phyloP scores from a whole-genome alignment of 2,113 vertebrate species.

The Apodemus speciosus region DNA sequence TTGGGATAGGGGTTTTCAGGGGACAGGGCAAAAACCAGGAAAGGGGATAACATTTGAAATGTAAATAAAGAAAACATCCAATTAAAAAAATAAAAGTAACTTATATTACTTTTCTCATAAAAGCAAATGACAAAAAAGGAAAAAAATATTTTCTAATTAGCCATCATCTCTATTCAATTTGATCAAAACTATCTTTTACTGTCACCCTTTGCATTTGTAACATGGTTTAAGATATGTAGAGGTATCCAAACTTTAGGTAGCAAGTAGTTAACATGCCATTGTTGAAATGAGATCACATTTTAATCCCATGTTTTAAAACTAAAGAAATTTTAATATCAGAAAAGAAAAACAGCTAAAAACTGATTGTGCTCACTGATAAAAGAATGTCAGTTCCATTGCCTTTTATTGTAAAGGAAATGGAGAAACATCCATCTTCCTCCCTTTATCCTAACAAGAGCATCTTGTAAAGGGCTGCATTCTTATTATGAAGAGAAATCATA shows the following conservation, averaged over 20 bases:
- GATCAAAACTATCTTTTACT: background rate
- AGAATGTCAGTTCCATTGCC: background rate
- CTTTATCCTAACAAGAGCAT: background rate
- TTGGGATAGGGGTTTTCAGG: too few species aligned
- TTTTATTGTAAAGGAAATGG: background rate
- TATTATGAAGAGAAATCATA: background rate
- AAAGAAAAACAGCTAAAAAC: slow-evolving; percentile 49
- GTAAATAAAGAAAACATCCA: background rate
- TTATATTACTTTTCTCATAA: too few species aligned
- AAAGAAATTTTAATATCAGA: background rate
- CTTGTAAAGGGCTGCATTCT: background rate
- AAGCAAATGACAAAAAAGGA: background rate
- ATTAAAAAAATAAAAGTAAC: too few species aligned
- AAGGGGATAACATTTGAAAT: too few species aligned
- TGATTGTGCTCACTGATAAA: slow-evolving; percentile 15
- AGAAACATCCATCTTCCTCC: background rate
- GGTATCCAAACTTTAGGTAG: background rate
- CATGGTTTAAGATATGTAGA: background rate
- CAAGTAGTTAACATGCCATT: slow-evolving; percentile 3
- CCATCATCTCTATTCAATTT: background rate
- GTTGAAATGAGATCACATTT: slow-evolving; percentile 56
- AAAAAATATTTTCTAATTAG: background rate
- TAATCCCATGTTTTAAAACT: slow-evolving; percentile 10
- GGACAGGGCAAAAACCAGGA: too few species aligned
- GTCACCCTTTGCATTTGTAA: background rate